Evolutionary conservation across 2,113 vertebrate species (phyloP).

Genomic region (Ibidorhyncha struthersii): DNA sequence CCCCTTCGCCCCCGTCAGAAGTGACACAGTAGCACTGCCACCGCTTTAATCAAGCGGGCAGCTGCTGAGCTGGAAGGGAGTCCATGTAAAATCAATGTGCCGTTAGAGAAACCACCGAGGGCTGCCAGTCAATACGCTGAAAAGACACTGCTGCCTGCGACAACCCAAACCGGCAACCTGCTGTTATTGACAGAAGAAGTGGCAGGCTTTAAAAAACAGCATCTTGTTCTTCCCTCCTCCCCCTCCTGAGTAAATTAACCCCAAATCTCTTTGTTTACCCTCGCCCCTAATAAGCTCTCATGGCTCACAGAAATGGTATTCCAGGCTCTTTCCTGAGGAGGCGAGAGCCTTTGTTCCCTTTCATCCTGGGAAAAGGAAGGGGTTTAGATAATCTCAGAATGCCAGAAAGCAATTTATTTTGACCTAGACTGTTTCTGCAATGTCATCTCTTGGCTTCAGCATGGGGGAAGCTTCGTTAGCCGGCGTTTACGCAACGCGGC

Average conservation of each 20-base stretch:
- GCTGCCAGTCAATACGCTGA: not conserved
- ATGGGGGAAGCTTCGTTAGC: accelerated
- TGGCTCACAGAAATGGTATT: not conserved
- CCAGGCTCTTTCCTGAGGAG: conserved; percentile 11
- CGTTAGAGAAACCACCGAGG: not conserved
- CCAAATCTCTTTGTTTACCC: conserved; percentile 50
- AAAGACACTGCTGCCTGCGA: not conserved
- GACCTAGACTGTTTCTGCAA: conserved; percentile 51
- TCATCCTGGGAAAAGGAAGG: conserved; percentile 29
- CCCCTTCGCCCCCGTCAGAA: not conserved
- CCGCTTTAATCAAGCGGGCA: not conserved
- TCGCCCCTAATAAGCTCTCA: not conserved
- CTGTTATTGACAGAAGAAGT: not conserved
- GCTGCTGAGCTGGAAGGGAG: not conserved
- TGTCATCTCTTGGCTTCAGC: conserved; percentile 35
- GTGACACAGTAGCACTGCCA: not conserved
- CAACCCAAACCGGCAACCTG: not conserved
- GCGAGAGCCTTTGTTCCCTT: conserved; percentile 18
- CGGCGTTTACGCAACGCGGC: accelerated
- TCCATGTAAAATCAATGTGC: conserved; percentile 26
- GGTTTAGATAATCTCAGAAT: conserved; percentile 44
- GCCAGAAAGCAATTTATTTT: conserved; percentile 64
- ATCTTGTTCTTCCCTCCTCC: not conserved
- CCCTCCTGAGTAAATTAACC: conserved; percentile 20
- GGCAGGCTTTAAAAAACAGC: not conserved